These are phyloP conservation scores for Solenodon paradoxus DNA, from an alignment of 2,113 vertebrate genomes.

Conservation along the genomic window DNA sequence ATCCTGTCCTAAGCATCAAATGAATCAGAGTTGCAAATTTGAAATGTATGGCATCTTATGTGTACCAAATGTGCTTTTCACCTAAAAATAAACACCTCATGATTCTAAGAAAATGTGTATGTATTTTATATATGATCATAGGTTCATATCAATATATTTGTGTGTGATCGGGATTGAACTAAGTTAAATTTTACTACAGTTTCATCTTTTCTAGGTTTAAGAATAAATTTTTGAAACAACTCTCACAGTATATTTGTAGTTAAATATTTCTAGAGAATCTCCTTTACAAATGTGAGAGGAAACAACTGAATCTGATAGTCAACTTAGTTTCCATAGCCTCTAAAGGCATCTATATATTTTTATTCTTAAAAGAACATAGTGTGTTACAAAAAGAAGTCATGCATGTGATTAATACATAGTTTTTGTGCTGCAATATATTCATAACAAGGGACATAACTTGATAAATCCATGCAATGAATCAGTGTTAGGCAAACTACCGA, in stretches of 20 bases:
- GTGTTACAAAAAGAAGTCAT: neutral
- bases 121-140: neutral
- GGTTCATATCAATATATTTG: neutral
- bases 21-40: neutral
- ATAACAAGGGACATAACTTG: neutral
- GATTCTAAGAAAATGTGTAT: neutral
- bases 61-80: neutral
- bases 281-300: neutral
- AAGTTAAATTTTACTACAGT: neutral
- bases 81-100: neutral
- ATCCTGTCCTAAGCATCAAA: neutral
- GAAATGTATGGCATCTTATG: neutral
- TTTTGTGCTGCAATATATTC: no score
- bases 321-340: neutral
- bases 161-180: neutral
- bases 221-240: neutral
- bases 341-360: neutral
- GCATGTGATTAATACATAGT: neutral
- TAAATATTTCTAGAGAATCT: neutral
- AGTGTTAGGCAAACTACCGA: neutral
- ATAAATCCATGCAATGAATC: neutral
- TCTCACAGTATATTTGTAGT: neutral
- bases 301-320: neutral
- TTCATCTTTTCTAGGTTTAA: neutral
- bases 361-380: neutral